Conservation (phyloP, 1,140 invertebrate genomes). For the Asbolus verrucosus region DNA sequence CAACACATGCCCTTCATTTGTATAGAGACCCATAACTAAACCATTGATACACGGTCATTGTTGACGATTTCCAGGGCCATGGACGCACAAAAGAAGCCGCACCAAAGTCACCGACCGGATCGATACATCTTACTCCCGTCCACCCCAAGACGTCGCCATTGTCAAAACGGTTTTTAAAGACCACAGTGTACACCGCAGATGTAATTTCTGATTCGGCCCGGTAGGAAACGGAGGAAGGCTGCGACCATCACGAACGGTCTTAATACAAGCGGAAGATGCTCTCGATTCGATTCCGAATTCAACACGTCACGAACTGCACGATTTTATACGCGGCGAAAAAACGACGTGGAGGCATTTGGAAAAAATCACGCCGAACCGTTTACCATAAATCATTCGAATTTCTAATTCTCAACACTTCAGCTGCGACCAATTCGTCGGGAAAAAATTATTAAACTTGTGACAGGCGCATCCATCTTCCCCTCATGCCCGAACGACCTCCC, state of each 20-base stretch:
- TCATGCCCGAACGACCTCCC: too few relatives aligned
- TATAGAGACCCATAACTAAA: too few relatives aligned
- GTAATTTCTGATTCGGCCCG: slow-evolving; percentile 20
- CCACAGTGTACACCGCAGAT: background rate
- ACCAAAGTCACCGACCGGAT: slow-evolving; percentile 20
- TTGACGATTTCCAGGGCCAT: too few relatives aligned
- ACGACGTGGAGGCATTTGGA: slow-evolving; percentile 5
- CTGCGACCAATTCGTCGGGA: too few relatives aligned
- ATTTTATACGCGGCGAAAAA: slow-evolving; percentile 6
- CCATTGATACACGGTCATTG: too few relatives aligned
- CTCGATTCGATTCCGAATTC: background rate
- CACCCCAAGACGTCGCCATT: slow-evolving; percentile 2
- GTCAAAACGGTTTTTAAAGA: slow-evolving; percentile 7
- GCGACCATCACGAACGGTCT: background rate
- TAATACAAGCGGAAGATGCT: background rate
- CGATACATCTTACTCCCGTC: slow-evolving; percentile 29
- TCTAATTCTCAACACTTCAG: too few relatives aligned
- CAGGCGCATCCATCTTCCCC: too few relatives aligned
- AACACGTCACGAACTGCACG: slow-evolving; percentile 27
- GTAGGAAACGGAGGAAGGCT: slow-evolving; percentile 5
- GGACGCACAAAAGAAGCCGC: slow-evolving; percentile 16
- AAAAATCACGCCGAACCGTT: too few relatives aligned
- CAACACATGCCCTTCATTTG: too few relatives aligned
- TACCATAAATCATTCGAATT: too few relatives aligned
- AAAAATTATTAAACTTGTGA: too few relatives aligned